Percentiles rank a stretch among this genome's conserved stretches.
Conservation (phyloP, 2,113 vertebrate species). For the Myotis yumanensis region DNA sequence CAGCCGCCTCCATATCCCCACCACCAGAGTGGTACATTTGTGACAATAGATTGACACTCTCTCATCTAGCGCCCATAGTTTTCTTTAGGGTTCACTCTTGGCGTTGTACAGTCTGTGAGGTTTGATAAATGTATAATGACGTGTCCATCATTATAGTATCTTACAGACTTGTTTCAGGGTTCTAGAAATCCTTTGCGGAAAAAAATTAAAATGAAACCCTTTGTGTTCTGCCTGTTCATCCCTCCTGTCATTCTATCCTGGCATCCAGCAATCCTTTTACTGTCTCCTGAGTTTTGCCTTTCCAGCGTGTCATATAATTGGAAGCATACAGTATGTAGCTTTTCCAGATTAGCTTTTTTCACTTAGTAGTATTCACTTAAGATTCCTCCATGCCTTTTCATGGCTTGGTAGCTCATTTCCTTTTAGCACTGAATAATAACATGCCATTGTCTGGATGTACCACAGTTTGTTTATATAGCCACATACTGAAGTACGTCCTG, state of each 20-base stretch:
- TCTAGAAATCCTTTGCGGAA: neutral
- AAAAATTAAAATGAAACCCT: neutral
- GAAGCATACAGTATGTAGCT: neutral
- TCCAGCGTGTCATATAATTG: neutral
- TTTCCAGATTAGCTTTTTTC: neutral
- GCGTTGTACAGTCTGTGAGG: neutral
- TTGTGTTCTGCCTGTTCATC: neutral
- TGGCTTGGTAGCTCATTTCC: neutral
- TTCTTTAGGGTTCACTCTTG: neutral
- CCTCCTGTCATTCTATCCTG: neutral
- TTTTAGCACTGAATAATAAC: neutral
- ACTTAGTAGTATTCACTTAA: neutral
- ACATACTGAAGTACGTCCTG: neutral
- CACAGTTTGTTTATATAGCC: neutral
- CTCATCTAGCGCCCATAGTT: neutral
- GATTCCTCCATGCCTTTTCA: neutral
- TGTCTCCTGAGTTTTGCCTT: neutral
- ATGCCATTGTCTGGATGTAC: neutral
- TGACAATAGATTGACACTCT: neutral
- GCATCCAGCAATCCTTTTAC: neutral
- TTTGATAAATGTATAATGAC: neutral
- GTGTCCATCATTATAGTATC: neutral
- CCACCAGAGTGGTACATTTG: neutral
- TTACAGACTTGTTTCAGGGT: neutral
- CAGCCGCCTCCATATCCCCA: neutral